Evolutionary conservation across 2,113 vertebrate species (phyloP).

Genomic region (Taurulus bubalis): DNA sequence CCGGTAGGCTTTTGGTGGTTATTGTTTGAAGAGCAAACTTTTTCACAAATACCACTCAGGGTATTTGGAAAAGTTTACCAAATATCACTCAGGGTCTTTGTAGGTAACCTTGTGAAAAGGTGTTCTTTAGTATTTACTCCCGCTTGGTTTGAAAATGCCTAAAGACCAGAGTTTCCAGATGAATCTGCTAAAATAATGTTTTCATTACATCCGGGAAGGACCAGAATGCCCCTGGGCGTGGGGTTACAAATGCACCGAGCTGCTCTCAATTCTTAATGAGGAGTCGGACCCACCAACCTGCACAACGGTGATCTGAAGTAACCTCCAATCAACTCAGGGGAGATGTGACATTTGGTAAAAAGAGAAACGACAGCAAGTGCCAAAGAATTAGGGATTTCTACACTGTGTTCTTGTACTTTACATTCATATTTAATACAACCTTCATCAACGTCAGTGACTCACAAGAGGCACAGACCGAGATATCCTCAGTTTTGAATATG

Average conservation of each 20-base stretch:
- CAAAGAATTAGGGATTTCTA: neutral
- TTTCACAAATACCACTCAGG: neutral
- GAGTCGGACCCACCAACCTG: neutral
- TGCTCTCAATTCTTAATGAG: neutral
- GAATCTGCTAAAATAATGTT: neutral
- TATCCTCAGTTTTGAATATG: neutral
- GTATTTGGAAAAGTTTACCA: neutral
- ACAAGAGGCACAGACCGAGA: neutral
- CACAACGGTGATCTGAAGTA: neutral
- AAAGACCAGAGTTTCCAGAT: neutral
- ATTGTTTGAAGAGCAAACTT: neutral
- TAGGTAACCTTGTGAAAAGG: neutral
- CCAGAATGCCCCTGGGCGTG: neutral
- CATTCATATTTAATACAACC: neutral
- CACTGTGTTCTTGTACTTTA: neutral
- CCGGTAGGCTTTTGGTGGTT: neutral
- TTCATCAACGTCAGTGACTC: neutral
- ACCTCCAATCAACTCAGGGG: neutral
- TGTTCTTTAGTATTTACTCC: neutral
- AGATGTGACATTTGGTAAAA: neutral
- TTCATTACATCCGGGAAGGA: neutral
- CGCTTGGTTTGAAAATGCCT: neutral
- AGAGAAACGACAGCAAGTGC: neutral
- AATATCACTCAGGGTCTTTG: neutral
- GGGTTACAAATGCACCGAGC: neutral